Evolutionary conservation across 2,797 vertebrate genomes (phyloP).

Genomic region (Chrosomus eos): DNA sequence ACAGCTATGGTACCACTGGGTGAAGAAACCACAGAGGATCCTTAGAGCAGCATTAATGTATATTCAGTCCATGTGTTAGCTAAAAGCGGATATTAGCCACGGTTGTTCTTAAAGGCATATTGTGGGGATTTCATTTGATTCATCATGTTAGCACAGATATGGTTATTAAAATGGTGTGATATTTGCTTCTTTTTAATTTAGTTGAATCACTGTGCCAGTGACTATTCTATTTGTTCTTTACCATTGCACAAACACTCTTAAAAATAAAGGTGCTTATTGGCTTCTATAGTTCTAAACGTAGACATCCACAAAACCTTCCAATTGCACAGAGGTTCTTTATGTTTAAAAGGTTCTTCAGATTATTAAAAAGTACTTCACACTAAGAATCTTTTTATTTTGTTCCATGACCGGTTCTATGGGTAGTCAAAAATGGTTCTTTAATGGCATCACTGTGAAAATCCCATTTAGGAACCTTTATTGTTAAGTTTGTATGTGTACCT

Average conservation of each 20-base stretch:
- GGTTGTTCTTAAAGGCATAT: not conserved
- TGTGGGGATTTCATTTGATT: not conserved
- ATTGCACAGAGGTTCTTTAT: too few species aligned
- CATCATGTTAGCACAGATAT: not conserved
- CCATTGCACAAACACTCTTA: not conserved
- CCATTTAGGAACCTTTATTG: too few species aligned
- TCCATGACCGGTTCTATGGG: too few species aligned
- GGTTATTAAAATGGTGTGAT: not conserved
- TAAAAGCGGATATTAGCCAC: not conserved
- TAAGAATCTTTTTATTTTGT: too few species aligned
- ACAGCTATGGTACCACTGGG: conserved; percentile 28
- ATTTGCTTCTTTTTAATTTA: not conserved
- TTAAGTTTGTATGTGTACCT: not conserved
- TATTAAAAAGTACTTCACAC: too few species aligned
- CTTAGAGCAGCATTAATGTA: not conserved
- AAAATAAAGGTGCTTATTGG: too few species aligned
- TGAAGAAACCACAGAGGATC: conserved; percentile 23
- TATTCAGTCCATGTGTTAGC: not conserved
- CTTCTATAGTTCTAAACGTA: too few species aligned
- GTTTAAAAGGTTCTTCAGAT: too few species aligned
- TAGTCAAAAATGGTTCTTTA: too few species aligned
- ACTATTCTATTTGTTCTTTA: too few species aligned
- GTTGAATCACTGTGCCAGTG: not conserved
- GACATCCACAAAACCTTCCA: too few species aligned
- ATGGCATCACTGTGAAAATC: too few species aligned